phyloP scores from a whole-genome alignment of 30 jellyfish, hydroid and myxozoan species.

The Phacellophora camtschatica region DNA sequence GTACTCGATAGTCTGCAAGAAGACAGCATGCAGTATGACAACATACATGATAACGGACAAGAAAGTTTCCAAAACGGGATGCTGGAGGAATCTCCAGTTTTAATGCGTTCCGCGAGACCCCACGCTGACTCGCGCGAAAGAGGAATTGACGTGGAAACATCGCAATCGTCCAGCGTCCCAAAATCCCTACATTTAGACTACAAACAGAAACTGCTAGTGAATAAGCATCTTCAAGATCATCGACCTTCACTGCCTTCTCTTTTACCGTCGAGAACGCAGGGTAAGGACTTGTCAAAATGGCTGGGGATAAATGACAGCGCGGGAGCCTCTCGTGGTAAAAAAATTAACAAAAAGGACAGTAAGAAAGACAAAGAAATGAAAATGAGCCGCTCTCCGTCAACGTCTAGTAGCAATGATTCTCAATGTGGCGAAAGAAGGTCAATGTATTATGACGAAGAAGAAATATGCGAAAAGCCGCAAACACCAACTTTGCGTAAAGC shows the following conservation, averaged over 20 bases:
- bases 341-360: slow-evolving; percentile 19
- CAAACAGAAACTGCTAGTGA: slow-evolving; percentile 34
- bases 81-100: neutral
- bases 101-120: too few relatives aligned
- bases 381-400: slow-evolving; percentile 63
- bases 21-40: neutral
- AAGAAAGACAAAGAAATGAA: slow-evolving; percentile 21
- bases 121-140: slow-evolving; percentile 8
- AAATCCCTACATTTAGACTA: slow-evolving; percentile 38
- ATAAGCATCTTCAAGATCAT: slow-evolving; percentile 25
- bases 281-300: slow-evolving; percentile 39
- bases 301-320: slow-evolving; percentile 31
- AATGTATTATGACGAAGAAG: slow-evolving; percentile 36
- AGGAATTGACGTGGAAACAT: slow-evolving; percentile 49
- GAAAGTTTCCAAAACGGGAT: neutral
- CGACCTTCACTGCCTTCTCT: slow-evolving; percentile 58
- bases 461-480: slow-evolving; percentile 17
- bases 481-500: slow-evolving; percentile 33
- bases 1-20: neutral
- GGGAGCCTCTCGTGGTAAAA: neutral
- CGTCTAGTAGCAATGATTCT: slow-evolving; percentile 63
- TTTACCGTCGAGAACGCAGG: slow-evolving; percentile 20
- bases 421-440: slow-evolving; percentile 46
- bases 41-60: neutral
- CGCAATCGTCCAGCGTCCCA: neutral